Conservation (phyloP, 1,140 invertebrate species). For the Sitobion miscanthi region DNA sequence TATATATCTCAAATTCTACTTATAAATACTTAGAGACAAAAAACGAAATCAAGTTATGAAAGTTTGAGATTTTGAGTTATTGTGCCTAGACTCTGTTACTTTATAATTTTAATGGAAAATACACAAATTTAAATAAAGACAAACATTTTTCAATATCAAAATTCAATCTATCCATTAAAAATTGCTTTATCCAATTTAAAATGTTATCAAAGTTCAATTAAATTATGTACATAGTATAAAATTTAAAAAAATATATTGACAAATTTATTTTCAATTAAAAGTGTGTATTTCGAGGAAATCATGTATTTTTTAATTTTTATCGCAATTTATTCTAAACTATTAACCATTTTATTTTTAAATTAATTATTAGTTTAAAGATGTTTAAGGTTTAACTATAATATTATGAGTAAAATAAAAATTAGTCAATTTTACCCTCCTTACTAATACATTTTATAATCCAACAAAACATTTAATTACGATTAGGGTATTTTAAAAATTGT, state of each 20-base stretch:
- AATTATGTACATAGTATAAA: not conserved
- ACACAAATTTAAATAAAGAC: too few species aligned
- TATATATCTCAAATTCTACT: not conserved
- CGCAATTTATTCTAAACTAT: not conserved
- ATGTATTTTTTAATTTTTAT: too few species aligned
- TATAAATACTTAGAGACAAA: not conserved
- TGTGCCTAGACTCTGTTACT: too few species aligned
- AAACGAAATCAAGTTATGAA: too few species aligned
- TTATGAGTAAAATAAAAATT: not conserved
- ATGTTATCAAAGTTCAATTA: too few species aligned
- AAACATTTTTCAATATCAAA: too few species aligned
- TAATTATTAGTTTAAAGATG: not conserved
- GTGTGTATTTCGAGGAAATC: not conserved
- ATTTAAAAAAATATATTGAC: not conserved
- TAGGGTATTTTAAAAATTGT: not conserved
- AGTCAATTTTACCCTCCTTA: not conserved
- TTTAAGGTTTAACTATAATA: not conserved
- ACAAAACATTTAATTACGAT: not conserved
- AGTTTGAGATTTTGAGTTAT: too few species aligned
- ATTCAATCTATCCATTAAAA: too few species aligned
- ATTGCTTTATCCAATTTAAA: too few species aligned
- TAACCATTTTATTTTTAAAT: not conserved
- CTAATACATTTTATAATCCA: not conserved
- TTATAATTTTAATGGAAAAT: too few species aligned
- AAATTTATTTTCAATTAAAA: not conserved